Percentiles rank a stretch among this genome's conserved stretches.
phyloP scores from a whole-genome alignment of 2,113 vertebrate genomes.

The Burhinus bistriatus region DNA sequence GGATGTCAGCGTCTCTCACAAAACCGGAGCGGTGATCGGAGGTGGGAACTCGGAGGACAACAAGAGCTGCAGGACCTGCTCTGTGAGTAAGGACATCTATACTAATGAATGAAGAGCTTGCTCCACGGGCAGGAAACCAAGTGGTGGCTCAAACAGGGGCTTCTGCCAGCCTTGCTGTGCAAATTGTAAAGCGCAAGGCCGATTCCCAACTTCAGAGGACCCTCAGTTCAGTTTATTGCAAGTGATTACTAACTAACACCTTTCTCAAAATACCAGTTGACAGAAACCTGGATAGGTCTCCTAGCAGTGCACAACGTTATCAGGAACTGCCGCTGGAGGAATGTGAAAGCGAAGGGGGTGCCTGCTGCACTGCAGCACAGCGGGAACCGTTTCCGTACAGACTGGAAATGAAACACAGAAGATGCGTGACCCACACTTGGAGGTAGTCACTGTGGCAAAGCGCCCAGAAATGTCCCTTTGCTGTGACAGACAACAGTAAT shows the following conservation, averaged over 20 bases:
- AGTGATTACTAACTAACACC: background rate
- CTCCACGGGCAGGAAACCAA: background rate
- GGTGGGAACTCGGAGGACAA: background rate
- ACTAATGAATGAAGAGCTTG: background rate
- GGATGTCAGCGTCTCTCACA: background rate
- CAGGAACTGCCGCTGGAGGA: background rate
- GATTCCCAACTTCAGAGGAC: background rate
- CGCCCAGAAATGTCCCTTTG: background rate
- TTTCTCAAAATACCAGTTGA: background rate
- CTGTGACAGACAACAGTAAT: background rate
- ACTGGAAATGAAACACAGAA: background rate
- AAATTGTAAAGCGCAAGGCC: background rate
- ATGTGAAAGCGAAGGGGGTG: rapidly evolving
- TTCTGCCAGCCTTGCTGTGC: background rate
- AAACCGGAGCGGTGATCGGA: background rate
- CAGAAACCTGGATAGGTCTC: background rate
- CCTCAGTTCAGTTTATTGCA: background rate
- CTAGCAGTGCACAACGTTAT: rapidly evolving
- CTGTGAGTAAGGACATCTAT: background rate
- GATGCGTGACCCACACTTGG: rapidly evolving
- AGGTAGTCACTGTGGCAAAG: background rate
- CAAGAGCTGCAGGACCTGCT: background rate
- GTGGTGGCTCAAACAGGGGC: background rate
- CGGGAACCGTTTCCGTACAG: rapidly evolving
- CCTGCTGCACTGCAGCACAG: background rate